Evolutionary conservation across 1,140 invertebrate genomes (phyloP).

Genomic region (Aphelenchoides fujianensis): DNA sequence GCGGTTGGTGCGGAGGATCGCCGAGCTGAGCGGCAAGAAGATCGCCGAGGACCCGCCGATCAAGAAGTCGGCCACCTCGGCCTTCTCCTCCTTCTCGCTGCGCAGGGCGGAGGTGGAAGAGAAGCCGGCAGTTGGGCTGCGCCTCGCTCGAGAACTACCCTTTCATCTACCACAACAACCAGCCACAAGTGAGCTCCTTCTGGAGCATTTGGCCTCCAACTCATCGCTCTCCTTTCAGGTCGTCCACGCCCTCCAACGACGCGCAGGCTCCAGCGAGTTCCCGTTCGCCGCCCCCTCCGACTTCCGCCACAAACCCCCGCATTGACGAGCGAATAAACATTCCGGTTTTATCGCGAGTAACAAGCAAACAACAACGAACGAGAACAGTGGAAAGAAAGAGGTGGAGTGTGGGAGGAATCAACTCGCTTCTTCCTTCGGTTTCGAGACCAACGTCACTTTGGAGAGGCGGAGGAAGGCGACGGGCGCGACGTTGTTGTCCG

Average conservation of each 20-base stretch:
- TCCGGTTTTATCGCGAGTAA: background rate
- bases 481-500: constrained; percentile 32
- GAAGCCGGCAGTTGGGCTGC: background rate
- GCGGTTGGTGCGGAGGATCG: background rate
- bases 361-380: background rate
- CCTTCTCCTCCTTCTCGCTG: background rate
- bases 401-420: background rate
- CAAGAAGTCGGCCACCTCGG: constrained; percentile 11
- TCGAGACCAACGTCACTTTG: constrained; percentile 31
- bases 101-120: background rate
- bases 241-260: background rate
- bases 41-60: constrained; percentile 10
- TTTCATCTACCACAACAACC: background rate
- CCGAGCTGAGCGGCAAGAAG: constrained; percentile 16
- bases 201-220: background rate
- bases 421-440: constrained; percentile 2
- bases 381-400: constrained; percentile 3
- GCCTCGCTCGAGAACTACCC: background rate
- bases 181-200: background rate
- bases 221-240: constrained; percentile 2
- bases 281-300: background rate
- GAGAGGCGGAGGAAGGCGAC: constrained; percentile 41
- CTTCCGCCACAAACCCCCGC: background rate
- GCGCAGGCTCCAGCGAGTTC: background rate
- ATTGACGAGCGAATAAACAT: background rate